These are phyloP conservation scores for Silurus glanis DNA, from an alignment of 2,113 vertebrate genomes.

Conservation along the genomic window DNA sequence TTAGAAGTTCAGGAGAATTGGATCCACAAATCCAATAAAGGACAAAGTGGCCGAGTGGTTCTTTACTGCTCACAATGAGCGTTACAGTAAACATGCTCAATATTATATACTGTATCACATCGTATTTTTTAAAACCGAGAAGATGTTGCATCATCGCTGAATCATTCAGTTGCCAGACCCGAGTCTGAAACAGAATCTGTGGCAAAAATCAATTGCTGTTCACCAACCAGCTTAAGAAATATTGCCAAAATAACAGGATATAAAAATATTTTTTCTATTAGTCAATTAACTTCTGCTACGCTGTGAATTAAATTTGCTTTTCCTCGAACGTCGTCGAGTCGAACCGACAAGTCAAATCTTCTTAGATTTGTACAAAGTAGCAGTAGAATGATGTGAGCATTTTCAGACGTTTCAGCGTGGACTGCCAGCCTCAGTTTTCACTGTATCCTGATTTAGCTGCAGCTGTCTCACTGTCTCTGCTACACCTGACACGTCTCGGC, in stretches of 20 bases:
- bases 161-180: not conserved
- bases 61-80: not conserved
- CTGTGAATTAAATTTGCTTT: not conserved
- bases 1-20: not conserved
- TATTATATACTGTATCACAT: not conserved
- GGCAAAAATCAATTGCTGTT: not conserved
- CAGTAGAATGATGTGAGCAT: too few relatives aligned
- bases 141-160: not conserved
- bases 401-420: too few relatives aligned
- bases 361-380: too few relatives aligned
- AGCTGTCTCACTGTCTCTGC: slow-evolving; percentile 20
- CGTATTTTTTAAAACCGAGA: not conserved
- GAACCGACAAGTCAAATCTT: too few relatives aligned
- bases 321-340: too few relatives aligned
- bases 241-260: not conserved
- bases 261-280: not conserved
- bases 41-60: not conserved
- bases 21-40: not conserved
- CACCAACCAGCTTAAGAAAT: too few relatives aligned
- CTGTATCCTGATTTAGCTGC: slow-evolving; percentile 17
- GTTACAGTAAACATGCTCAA: not conserved
- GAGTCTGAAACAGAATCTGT: not conserved
- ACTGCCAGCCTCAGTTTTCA: not conserved
- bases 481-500: slow-evolving; percentile 9
- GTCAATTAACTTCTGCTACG: not conserved